Evolutionary conservation across 1,140 invertebrate species (phyloP).

Genomic region (Heliconius melpomene): DNA sequence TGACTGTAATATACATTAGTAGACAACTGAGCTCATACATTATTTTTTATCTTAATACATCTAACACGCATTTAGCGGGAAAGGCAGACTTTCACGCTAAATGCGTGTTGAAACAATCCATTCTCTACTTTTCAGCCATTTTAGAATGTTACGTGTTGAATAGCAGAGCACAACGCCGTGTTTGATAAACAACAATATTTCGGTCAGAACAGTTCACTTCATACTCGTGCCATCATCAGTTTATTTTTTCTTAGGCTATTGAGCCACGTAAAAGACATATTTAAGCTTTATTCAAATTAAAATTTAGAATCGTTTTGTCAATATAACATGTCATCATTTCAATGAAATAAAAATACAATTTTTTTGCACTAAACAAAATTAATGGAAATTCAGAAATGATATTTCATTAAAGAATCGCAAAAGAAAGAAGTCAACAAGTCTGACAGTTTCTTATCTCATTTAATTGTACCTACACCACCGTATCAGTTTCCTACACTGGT

Average conservation of each 20-base stretch:
- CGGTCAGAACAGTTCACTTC: too few species aligned
- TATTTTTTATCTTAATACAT: conserved; percentile 7
- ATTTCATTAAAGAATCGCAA: background rate
- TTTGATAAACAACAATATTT: too few species aligned
- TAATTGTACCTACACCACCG: background rate
- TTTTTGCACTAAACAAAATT: background rate
- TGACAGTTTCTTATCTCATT: background rate
- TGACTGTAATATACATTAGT: conserved; percentile 41
- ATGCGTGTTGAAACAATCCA: background rate
- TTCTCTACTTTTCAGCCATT: background rate
- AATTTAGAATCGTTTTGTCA: conserved; percentile 27
- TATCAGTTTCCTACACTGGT: background rate
- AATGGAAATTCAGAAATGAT: too few species aligned
- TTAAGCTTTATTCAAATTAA: too few species aligned
- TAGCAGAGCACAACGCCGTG: background rate
- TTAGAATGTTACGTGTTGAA: background rate
- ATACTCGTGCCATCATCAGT: too few species aligned
- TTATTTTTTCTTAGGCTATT: conserved; percentile 11
- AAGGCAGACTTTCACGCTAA: background rate
- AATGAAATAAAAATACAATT: background rate
- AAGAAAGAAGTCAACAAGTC: background rate
- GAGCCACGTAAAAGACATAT: conserved; percentile 5
- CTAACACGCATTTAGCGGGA: background rate
- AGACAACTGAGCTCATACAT: conserved; percentile 23
- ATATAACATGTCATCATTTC: conserved; percentile 17